These are phyloP conservation scores for Mimas tiliae DNA, from an alignment of 2,888 invertebrate species.

Conservation along the genomic window DNA sequence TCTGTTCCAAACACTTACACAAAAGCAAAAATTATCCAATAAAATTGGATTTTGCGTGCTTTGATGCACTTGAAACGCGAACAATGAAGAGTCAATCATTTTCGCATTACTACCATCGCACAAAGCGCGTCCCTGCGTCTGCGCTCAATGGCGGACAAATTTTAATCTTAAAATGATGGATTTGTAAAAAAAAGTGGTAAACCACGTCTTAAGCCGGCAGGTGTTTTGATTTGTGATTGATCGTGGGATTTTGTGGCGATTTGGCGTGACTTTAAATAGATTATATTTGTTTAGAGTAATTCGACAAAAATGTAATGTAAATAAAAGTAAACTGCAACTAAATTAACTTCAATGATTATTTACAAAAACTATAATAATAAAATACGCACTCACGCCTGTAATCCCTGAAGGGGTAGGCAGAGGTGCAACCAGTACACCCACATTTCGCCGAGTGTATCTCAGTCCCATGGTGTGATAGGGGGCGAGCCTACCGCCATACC, in stretches of 20 bases:
- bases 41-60: constrained; percentile 68
- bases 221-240: constrained; percentile 50
- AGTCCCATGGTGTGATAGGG: too few species aligned
- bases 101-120: constrained; percentile 61
- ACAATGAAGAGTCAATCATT: constrained; percentile 70
- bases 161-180: constrained; percentile 55
- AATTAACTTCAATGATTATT: too few species aligned
- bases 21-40: constrained; percentile 62
- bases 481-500: too few species aligned
- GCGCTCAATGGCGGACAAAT: constrained; percentile 50
- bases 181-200: constrained; percentile 44
- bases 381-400: too few species aligned
- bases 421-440: too few species aligned
- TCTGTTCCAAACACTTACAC: constrained; percentile 52
- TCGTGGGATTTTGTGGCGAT: constrained; percentile 38
- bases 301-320: too few species aligned
- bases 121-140: constrained; percentile 31
- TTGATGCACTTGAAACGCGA: constrained; percentile 43
- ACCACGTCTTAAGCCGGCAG: constrained; percentile 37
- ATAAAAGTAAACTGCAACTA: too few species aligned
- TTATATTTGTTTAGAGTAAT: too few species aligned
- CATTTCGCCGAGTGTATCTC: too few species aligned
- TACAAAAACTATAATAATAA: too few species aligned
- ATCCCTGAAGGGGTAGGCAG: too few species aligned
- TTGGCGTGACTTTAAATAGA: not conserved